Percentiles rank a stretch among this genome's conserved stretches.
These are phyloP conservation scores for Drosophila ananassae DNA, from an alignment of 1,140 invertebrate species.

Conservation along the genomic window DNA sequence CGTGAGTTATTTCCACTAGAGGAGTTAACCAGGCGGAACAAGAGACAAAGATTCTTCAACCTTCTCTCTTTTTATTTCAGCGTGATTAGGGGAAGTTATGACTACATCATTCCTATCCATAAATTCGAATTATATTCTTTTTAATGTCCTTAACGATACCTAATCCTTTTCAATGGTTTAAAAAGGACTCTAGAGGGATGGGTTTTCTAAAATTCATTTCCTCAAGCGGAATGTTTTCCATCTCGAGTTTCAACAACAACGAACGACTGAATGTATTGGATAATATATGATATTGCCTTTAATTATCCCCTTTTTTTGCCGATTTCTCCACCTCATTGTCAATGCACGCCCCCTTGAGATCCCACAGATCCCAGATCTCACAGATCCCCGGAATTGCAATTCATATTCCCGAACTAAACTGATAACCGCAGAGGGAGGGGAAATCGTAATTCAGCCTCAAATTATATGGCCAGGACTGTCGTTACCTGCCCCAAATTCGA, in stretches of 20 bases:
- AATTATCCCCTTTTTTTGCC: conserved; percentile 27
- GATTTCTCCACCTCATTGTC: conserved; percentile 47
- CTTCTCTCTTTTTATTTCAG: not conserved
- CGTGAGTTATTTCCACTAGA: conserved; percentile 46
- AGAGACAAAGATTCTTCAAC: conserved; percentile 31
- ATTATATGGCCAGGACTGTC: conserved; percentile 36
- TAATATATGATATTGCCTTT: conserved; percentile 43
- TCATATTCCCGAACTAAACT: conserved; percentile 15
- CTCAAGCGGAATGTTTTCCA: conserved; percentile 8
- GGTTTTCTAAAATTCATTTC: conserved; percentile 11
- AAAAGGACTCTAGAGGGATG: conserved; percentile 1
- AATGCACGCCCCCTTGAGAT: conserved; percentile 34
- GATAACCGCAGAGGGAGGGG: conserved; percentile 18
- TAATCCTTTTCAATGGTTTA: conserved; percentile 32
- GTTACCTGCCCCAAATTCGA: conserved; percentile 37
- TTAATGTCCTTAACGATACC: conserved; percentile 46
- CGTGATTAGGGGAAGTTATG: conserved; percentile 27
- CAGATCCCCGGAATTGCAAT: conserved; percentile 22
- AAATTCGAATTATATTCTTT: conserved; percentile 49
- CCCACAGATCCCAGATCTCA: not conserved
- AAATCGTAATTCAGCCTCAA: conserved; percentile 46
- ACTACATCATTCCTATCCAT: conserved; percentile 22
- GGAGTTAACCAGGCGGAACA: conserved; percentile 13
- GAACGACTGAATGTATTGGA: not conserved
- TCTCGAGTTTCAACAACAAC: conserved; percentile 32